Conservation (phyloP, 1,140 invertebrate species). For the Drosophila yakuba region DNA sequence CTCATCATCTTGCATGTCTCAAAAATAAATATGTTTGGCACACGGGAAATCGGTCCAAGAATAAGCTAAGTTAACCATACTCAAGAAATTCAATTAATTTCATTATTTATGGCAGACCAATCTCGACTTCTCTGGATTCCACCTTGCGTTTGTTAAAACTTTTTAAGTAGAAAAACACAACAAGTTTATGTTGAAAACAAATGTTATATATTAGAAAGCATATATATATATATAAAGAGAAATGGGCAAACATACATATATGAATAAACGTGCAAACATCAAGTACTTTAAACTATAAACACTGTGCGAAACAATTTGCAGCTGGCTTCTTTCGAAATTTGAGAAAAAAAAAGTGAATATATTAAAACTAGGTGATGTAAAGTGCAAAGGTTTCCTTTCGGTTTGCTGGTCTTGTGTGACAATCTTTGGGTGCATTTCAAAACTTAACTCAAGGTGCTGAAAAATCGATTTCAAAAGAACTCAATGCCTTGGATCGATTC, state of each 20-base stretch:
- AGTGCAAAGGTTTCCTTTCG: conserved; percentile 14
- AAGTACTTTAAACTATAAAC: conserved; percentile 18
- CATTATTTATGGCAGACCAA: no score
- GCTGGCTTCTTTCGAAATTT: neutral
- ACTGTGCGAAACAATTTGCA: conserved; percentile 1
- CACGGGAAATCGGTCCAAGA: conserved; percentile 3
- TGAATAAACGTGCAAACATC: conserved; percentile 56
- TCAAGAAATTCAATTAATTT: no score
- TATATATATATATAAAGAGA: conserved; percentile 39
- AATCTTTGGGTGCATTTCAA: conserved; percentile 65
- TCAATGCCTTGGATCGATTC: neutral
- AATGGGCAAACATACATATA: conserved; percentile 28
- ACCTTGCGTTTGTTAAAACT: no score
- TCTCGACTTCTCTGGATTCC: no score
- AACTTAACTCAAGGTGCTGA: conserved; percentile 25
- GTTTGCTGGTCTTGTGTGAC: conserved; percentile 40
- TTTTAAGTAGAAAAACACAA: neutral
- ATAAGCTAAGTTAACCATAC: neutral
- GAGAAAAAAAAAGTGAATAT: conserved; percentile 6
- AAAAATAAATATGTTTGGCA: no score
- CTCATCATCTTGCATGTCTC: neutral
- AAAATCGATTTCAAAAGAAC: neutral
- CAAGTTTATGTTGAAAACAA: neutral
- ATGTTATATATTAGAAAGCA: conserved; percentile 2
- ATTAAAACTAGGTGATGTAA: conserved; percentile 7